Base-by-base conservation (phyloP, 2,888 invertebrate genomes). In the Electrophaes corylata region DNA sequence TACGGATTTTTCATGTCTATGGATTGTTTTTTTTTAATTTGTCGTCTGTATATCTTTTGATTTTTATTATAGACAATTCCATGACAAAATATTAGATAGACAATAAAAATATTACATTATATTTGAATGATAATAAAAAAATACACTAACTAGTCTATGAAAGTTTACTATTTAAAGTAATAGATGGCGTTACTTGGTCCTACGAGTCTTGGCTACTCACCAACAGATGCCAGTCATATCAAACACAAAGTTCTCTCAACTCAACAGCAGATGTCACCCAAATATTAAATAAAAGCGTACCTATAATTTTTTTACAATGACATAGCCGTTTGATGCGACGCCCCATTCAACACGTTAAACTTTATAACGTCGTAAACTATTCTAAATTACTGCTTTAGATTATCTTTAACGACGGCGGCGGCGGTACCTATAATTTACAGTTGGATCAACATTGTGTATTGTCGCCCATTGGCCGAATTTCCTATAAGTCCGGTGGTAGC, bases 321-420 rank as follows among this genome's bases (percentile, higher is more conserved):
- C 12, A 41, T 10, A 39, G 40, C 18, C 44, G 37, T 26, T 46
- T 35, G n/a, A 31, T 53, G 44, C 23, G 40, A 49, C 39, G 43
- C 23, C 31, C 19, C 29, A 50, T 40, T 56, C 39, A 39, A 35
- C 44, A 41, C 19, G 10, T 14, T 45, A 31, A 39, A 47, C 37
- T 52, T 57, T 45, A 57, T n/a, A 41, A 48, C 48, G 40, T 50
- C 53, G 45, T 59, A 41, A 51, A 53, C 56, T 46, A 37, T 29
- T 11, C 40, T 29, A 56, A 57, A 60, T 57, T 49, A 56, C 52
- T 53, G 51, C 35, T 40, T 53, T 46, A 49, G 33, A 60, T 45
- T 53, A 45, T 50, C 46, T 35, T 39, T 48, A 50, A 50, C 44
- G 52, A 56, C 50, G 23, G 20, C 19, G 23, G 20, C 19, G 12